Percentiles rank a stretch among this genome's conserved stretches.
Evolutionary conservation across 2,797 vertebrate species (phyloP).

Genomic region (Hozukius guyotensis): DNA sequence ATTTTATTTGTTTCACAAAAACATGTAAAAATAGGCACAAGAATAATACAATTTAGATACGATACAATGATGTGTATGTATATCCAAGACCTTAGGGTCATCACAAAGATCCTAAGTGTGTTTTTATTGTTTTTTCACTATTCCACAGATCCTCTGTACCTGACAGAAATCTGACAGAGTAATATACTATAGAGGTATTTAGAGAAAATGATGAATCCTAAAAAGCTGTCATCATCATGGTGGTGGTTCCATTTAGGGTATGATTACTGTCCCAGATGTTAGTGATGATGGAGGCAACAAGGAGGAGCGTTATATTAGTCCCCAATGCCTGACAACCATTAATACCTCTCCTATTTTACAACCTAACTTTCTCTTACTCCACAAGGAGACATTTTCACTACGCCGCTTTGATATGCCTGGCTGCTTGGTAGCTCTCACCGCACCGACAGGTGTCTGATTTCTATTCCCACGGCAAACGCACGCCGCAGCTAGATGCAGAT

Average conservation of each 20-base stretch:
- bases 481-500: conserved; percentile 78
- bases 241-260: conserved; percentile 61
- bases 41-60: neutral
- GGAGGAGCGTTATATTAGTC: conserved; percentile 64
- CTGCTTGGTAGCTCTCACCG: conserved; percentile 49
- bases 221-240: conserved; percentile 70
- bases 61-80: neutral
- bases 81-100: neutral
- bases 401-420: conserved; percentile 72
- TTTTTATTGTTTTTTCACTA: neutral
- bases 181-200: conserved; percentile 30
- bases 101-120: neutral
- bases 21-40: neutral
- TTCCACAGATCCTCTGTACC: neutral
- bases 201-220: conserved; percentile 43
- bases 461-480: conserved; percentile 74
- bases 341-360: conserved; percentile 61
- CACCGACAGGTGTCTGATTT: conserved; percentile 80
- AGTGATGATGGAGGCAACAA: conserved; percentile 62
- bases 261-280: conserved; percentile 74
- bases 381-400: conserved; percentile 63
- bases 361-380: conserved; percentile 60
- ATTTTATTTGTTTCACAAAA: neutral
- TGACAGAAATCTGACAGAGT: conserved; percentile 11
- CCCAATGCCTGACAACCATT: conserved; percentile 57